A percentile compares a stretch with the other conserved stretches of the same genome.
Conservation (phyloP, 1,140 invertebrate species). For the Centruroides vittatus region DNA sequence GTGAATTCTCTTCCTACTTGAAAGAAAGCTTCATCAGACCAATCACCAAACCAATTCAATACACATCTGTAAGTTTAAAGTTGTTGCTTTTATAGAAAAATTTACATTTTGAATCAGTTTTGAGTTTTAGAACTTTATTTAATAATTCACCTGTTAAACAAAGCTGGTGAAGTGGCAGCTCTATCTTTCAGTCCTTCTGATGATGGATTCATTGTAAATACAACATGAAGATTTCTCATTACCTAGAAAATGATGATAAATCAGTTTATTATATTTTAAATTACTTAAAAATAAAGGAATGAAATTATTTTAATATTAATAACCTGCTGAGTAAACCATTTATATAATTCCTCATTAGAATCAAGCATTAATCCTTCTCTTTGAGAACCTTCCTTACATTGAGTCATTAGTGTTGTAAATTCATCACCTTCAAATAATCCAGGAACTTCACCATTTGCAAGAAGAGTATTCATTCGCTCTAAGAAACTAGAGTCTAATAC, state of each 20-base stretch:
- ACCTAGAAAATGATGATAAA: constrained; percentile 46
- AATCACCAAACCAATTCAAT: constrained; percentile 99
- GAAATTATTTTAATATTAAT: not conserved
- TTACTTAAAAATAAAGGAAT: not conserved
- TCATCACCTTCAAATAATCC: constrained; percentile 73
- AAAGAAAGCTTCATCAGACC: constrained; percentile 93
- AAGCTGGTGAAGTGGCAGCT: constrained; percentile 93
- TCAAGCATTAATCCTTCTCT: constrained; percentile 96
- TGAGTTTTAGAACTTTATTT: too few species aligned
- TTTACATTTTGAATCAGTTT: not conserved
- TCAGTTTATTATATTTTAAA: not conserved
- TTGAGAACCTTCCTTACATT: constrained; percentile 98
- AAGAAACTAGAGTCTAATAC: constrained; percentile 96
- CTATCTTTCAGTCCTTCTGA: constrained; percentile 95
- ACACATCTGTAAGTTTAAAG: constrained; percentile 50
- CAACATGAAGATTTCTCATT: constrained; percentile 97
- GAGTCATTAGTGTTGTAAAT: constrained; percentile 97
- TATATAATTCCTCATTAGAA: constrained; percentile 95
- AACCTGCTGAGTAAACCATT: constrained; percentile 83
- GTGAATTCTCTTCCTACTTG: constrained; percentile 57
- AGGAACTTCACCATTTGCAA: constrained; percentile 97
- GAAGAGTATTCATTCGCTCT: constrained; percentile 96
- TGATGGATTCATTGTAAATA: constrained; percentile 99
- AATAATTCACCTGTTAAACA: constrained; percentile 69
- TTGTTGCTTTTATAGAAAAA: not conserved